phyloP scores from a whole-genome alignment of 2,888 invertebrate species.

The Bugula neritina region DNA sequence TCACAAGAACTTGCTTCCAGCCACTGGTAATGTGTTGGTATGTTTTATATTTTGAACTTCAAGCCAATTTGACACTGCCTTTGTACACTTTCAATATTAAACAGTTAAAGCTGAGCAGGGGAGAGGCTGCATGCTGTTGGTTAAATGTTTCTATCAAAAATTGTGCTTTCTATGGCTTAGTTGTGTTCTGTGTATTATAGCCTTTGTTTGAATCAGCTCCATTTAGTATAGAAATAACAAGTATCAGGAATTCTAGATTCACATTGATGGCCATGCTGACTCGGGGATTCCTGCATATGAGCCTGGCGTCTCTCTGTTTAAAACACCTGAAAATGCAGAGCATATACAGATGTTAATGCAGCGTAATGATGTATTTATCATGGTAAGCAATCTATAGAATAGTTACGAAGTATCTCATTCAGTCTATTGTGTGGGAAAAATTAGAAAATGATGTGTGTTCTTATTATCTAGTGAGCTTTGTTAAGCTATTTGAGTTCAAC shows the following conservation, averaged over 20 bases:
- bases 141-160: background rate
- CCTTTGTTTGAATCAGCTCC: background rate
- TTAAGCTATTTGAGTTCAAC: too few species aligned
- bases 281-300: background rate
- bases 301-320: background rate
- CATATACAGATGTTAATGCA: slow-evolving; percentile 12
- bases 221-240: background rate
- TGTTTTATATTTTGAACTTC: too few species aligned
- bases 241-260: background rate
- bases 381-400: background rate
- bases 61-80: too few species aligned
- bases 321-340: background rate
- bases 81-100: too few species aligned
- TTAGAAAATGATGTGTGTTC: too few species aligned
- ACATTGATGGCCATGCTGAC: slow-evolving; percentile 15
- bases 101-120: too few species aligned
- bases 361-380: slow-evolving; percentile 18
- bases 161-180: background rate
- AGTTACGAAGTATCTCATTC: too few species aligned
- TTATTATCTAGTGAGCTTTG: too few species aligned
- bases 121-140: too few species aligned
- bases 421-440: too few species aligned
- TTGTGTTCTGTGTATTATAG: background rate
- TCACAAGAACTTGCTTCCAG: background rate
- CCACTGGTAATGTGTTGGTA: slow-evolving; percentile 5